Evolutionary conservation across 2,888 invertebrate genomes (phyloP), one percentile per base, ranked within the genome.

Genomic region (Carpatolechia fugitivella): DNA sequence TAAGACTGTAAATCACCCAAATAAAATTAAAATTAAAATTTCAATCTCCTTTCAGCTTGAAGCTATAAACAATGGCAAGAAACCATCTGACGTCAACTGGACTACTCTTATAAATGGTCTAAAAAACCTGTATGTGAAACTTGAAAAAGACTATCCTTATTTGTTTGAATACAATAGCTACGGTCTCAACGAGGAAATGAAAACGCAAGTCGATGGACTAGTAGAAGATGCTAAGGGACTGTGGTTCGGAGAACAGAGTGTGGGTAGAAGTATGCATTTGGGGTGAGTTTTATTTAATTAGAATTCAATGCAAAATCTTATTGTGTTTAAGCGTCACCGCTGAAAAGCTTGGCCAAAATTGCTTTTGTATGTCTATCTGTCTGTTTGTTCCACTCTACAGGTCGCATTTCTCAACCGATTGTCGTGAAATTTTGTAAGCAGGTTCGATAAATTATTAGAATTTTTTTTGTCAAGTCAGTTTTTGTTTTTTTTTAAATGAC

Each of bases 141-240:
- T 89, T 5, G 72, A 82, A 14, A 57, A 59, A 0, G 82, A 85
- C 47, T 87, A 85, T 55, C 79, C 88, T 0, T 90, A 88, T 57
- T 41, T 90, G 1, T 81, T 89, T 52, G 76, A 85, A 49, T 87
- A 73, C 60, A 69, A 72, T 10, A 74, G 63, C 3, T 90, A 76
- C 38, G 76, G 76, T 4, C 84, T 89, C 83, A 67, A 77, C 46
- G 62, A 61, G 1, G 55, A 54, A 0, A 64, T 59, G 30, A 73
- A 72, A 54, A 56, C 29, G 0, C 55, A 61, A 1, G 59, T 82
- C 0, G 56, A 63, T 0, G 51, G 57, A 0, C 55, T 80, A 59
- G 64, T 78, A 1, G 54, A 55, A 0, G 64, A 75, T 0, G 76
- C 76, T 3, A 82, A 76, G 54, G 65, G 69, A 0, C 83, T 70